phyloP scores from a whole-genome alignment of 2,888 invertebrate genomes.

The Eledone cirrhosa region DNA sequence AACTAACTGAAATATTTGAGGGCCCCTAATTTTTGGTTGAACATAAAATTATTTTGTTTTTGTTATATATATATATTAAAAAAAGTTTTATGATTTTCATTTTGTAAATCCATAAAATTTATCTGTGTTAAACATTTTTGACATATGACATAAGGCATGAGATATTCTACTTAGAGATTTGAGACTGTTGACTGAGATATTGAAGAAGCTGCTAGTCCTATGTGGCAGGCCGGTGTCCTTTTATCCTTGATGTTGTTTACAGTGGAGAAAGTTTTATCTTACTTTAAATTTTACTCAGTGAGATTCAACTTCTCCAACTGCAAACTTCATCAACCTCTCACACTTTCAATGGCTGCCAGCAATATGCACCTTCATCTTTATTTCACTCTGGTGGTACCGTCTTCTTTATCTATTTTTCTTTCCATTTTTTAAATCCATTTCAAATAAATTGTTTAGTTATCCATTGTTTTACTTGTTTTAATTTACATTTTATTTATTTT shows the following conservation, averaged over 20 bases:
- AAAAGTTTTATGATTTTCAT: no score
- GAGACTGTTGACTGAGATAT: no score
- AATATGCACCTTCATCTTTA: neutral
- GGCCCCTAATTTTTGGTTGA: no score
- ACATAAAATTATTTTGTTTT: no score
- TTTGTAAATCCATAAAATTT: no score
- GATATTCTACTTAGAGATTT: no score
- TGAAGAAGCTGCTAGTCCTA: no score
- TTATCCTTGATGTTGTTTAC: conserved; percentile 46
- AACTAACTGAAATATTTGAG: no score
- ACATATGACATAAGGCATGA: no score
- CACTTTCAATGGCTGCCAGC: neutral
- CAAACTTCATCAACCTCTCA: conserved; percentile 65
- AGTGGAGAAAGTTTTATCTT: conserved; percentile 68
- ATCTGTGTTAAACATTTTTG: no score
- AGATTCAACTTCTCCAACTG: conserved; percentile 83
- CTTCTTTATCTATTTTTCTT: neutral
- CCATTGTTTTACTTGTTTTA: neutral
- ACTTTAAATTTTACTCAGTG: conserved; percentile 68
- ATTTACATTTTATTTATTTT: neutral
- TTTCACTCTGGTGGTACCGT: neutral
- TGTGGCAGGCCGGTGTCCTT: no score
- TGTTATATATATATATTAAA: no score
- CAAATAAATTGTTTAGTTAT: neutral
- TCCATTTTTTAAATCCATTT: neutral